Evolutionary conservation across 1,140 invertebrate genomes (phyloP).

Genomic region (Hycleus cichorii): DNA sequence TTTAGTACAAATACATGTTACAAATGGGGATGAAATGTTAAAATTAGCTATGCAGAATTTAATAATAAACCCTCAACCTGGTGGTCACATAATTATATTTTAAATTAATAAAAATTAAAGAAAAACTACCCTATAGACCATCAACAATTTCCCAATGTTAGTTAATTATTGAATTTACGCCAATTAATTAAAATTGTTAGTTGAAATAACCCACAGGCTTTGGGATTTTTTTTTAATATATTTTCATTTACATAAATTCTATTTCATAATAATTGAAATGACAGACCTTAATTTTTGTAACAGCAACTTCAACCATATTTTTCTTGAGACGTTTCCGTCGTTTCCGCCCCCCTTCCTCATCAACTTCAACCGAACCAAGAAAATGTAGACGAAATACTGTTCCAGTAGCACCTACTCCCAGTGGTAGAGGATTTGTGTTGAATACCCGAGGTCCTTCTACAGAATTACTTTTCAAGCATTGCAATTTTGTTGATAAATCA

Average conservation of each 20-base stretch:
- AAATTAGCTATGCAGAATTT: no score
- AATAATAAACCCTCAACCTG: no score
- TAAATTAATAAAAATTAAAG: no score
- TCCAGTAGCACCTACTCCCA: slow-evolving; percentile 46
- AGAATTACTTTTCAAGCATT: slow-evolving; percentile 26
- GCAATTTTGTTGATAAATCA: slow-evolving; percentile 7
- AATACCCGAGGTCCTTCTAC: slow-evolving; percentile 29
- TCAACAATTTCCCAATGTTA: no score
- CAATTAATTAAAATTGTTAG: no score
- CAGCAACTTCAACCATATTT: slow-evolving; percentile 93
- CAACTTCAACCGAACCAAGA: slow-evolving; percentile 77
- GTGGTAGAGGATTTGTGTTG: slow-evolving; percentile 28
- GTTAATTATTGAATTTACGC: no score
- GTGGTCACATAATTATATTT: no score
- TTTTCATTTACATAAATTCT: slow-evolving; percentile 14
- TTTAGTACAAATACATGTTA: slow-evolving; percentile 10
- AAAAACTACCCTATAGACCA: no score
- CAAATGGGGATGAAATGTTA: no score
- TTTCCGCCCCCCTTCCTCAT: slow-evolving; percentile 65
- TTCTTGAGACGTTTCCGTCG: slow-evolving; percentile 73
- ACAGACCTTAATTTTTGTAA: slow-evolving; percentile 91
- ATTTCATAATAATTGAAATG: slow-evolving; percentile 17
- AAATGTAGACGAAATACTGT: slow-evolving; percentile 75
- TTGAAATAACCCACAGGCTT: no score
- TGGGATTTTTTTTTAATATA: neutral